Conservation (phyloP, 37 sponge, comb jelly and placozoan species). For the Spongia lamella region DNA sequence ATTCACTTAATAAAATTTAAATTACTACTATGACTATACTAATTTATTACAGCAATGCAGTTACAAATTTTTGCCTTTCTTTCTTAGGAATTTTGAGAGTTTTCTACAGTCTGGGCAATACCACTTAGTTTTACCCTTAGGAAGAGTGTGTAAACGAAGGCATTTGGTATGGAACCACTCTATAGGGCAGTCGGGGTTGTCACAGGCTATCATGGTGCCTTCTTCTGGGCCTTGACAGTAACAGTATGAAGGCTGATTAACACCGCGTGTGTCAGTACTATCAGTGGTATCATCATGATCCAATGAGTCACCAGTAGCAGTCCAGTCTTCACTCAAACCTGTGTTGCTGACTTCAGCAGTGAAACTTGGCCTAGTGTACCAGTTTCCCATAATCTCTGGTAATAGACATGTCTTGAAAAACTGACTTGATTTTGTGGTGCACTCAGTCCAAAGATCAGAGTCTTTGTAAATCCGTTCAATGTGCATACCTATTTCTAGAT, state of each 20-base stretch:
- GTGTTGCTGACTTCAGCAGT: too few species aligned
- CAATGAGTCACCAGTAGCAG: too few species aligned
- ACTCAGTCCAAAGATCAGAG: conserved; percentile 22
- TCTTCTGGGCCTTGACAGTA: conserved; percentile 42
- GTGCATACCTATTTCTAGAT: conserved; percentile 20
- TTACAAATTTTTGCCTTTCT: conserved; percentile 10
- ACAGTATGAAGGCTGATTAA: too few species aligned
- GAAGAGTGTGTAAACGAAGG: neutral
- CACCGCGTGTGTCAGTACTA: too few species aligned
- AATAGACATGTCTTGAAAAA: conserved; percentile 31
- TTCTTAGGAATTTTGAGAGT: conserved; percentile 8
- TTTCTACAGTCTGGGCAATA: conserved; percentile 66
- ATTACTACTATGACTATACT: too few species aligned
- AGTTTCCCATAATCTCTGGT: conserved; percentile 54
- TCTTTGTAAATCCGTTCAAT: conserved; percentile 54
- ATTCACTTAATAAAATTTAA: too few species aligned
- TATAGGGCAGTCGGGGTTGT: conserved; percentile 31
- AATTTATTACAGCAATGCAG: too few species aligned
- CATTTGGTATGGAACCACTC: conserved; percentile 20
- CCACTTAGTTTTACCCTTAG: conserved; percentile 28
- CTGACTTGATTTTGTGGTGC: neutral
- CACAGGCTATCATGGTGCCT: conserved; percentile 60
- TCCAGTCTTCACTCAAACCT: too few species aligned
- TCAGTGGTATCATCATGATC: too few species aligned
- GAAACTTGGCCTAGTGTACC: conserved; percentile 23